Base-by-base conservation (phyloP, 2,888 invertebrate species). In the Campoletis raptor region DNA sequence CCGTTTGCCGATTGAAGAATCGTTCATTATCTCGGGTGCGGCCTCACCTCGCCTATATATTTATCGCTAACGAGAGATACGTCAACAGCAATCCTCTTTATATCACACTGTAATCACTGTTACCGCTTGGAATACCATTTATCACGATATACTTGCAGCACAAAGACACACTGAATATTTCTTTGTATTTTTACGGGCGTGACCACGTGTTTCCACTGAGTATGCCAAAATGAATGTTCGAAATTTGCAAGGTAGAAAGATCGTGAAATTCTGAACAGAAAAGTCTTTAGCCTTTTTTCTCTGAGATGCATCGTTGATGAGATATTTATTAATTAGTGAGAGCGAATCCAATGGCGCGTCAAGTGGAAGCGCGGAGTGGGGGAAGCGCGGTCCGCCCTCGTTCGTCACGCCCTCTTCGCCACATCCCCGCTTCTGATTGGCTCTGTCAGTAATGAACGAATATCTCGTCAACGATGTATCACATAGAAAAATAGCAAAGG, bases 11-110 rank as follows among this genome's bases (percentile, higher is more conserved):
- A 67, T 67, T 69, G 67, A 74, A 66, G 52, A 42, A 76, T 66
- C 52, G 64, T 66, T 52, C 70, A 74, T 83, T 79, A 79, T 42
- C 57, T n/a, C 40, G 83, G 86, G 86, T 12, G 82, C 42, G 85
- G 82, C 78, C n/a, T 52, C 24, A 67, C 52, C 18, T 61, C 61
- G 52, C 61, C 40, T 79, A 69, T 54, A 42, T 30, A 45, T 18
- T 18, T 37, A 61, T 48, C 69, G 61, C 54, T 10, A 81, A 80
- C 57, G 36, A 40, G 42, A 64, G 70, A 77, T 74, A 74, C 81
- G 66, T 78, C 77, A 79, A 69, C 67, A 9, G 73, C 67, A 61
- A 82, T 82, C 69, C 76, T 61, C 48, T 57, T 40, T 66, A 77
- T 66, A 24, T 21, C 21, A 61, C 73, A 52, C 74, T 81, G 66